phyloP scores from a whole-genome alignment of 1,140 invertebrate species.

The Cylas formicarius region DNA sequence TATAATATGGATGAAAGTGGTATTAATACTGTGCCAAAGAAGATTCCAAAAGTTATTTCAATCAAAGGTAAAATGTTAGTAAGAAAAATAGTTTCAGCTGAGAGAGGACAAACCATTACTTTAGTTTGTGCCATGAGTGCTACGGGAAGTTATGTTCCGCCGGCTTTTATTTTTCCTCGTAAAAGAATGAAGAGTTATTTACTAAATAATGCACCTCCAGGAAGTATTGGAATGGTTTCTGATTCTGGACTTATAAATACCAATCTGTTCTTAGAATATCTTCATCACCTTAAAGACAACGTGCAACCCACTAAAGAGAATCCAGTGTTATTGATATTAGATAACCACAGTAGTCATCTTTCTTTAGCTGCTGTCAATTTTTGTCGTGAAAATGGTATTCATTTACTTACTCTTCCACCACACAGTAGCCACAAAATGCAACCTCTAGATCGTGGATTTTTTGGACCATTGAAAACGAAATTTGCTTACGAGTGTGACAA shows the following conservation, averaged over 20 bases:
- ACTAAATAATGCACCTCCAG: slow-evolving; percentile 16
- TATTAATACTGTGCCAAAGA: slow-evolving; percentile 43
- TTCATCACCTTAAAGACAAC: not conserved
- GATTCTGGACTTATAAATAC: slow-evolving; percentile 19
- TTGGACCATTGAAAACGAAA: slow-evolving; percentile 2
- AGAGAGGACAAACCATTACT: slow-evolving; percentile 16
- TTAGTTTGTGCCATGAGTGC: slow-evolving; percentile 33
- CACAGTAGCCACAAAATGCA: slow-evolving; percentile 5
- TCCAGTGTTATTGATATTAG: not conserved
- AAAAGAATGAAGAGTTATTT: slow-evolving; percentile 18
- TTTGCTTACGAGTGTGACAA: too few relatives aligned
- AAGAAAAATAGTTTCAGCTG: slow-evolving; percentile 23
- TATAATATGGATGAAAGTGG: slow-evolving; percentile 43
- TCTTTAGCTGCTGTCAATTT: not conserved
- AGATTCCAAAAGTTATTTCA: slow-evolving; percentile 35
- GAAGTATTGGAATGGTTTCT: slow-evolving; percentile 1
- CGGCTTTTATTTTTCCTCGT: slow-evolving; percentile 20
- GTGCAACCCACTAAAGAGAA: not conserved
- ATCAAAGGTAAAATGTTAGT: slow-evolving; percentile 40
- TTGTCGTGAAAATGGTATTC: slow-evolving; percentile 4
- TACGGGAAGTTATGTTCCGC: slow-evolving; percentile 28
- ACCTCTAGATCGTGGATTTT: slow-evolving; percentile 1
- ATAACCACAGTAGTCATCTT: not conserved
- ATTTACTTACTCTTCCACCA: slow-evolving; percentile 1
- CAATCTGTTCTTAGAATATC: slow-evolving; percentile 12